Evolutionary conservation across 2,113 vertebrate genomes (phyloP), one percentile per base, ranked within the genome.

Genomic region (Takifugu flavidus): DNA sequence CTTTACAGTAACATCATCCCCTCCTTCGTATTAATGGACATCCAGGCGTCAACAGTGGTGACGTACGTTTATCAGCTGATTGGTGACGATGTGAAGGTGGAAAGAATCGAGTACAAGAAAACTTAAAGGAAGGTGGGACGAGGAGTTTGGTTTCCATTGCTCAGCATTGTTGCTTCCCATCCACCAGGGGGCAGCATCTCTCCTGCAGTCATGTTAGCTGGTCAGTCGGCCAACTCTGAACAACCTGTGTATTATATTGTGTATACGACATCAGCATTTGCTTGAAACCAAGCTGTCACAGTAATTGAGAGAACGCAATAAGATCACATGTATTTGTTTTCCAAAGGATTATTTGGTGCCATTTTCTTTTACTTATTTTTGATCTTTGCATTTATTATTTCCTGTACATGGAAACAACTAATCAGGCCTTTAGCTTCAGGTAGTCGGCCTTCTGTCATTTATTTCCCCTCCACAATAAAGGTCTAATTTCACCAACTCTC

Each of bases 1-100:
- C 45, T 83, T 81, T 73, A 49, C 90, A 98, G 96, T 91, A 98
- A 98, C 91, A 98, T 99, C 87, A 96, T 95, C 86, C 95, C 97
- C 56, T 99, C 97, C 2, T 99, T 99, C 86, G 97, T 99, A 86
- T 82, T 99, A 86, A 99, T 99, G 96, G 97, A 99, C 84, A 99
- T 98, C 90, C 97, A 99, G 74, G 96, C 96, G 47, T 98, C 97
- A 34, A 99, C 98, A 0, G 96, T 99, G 68, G 97, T 99, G 69
- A 98, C 96, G 25, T 99, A 99, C 0, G 96, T 99, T 50, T 99
- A 99, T 79, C 96, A 98, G 81, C 93, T 99, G 79, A 98, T 99
- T 67, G 95, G 94, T 27, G 96, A 99, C 55, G 96, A 99, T 31
- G 96, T 99, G 62, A 99, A 99, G 89, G 96, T 99, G 89, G 98